Percentiles rank a stretch among this genome's conserved stretches.
These are phyloP conservation scores for Colinus virginianus DNA, from an alignment of 2,113 vertebrate species.

Conservation along the genomic window DNA sequence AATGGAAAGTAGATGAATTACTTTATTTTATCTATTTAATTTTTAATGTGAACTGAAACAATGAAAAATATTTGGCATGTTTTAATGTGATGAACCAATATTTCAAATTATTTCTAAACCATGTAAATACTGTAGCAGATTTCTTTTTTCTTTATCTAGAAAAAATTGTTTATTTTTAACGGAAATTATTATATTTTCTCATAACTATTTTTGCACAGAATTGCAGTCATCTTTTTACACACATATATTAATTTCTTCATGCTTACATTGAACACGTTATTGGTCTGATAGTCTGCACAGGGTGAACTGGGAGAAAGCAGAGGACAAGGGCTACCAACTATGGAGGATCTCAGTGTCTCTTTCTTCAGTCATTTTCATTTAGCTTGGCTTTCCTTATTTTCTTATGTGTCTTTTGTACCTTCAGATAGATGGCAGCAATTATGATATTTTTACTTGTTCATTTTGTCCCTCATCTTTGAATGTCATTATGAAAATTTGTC, in stretches of 20 bases:
- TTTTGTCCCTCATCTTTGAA: not conserved
- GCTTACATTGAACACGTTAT: not conserved
- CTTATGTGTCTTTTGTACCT: not conserved
- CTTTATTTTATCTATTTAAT: not conserved
- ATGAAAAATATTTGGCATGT: not conserved
- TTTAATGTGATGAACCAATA: not conserved
- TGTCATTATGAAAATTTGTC: not conserved
- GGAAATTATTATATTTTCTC: not conserved
- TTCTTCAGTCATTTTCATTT: not conserved
- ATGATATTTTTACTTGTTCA: not conserved
- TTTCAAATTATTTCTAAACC: conserved; percentile 2
- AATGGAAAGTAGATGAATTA: not conserved
- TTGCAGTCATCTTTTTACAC: not conserved
- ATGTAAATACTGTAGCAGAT: not conserved
- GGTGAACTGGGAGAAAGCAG: not conserved
- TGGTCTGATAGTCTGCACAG: not conserved
- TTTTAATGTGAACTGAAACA: not conserved
- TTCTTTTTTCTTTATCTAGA: not conserved
- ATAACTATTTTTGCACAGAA: not conserved
- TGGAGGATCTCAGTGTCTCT: not conserved
- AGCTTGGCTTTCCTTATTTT: not conserved
- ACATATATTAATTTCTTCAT: not conserved
- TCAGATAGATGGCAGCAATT: not conserved
- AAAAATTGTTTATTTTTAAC: not conserved
- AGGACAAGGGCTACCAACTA: not conserved